Evolutionary conservation across 1,140 invertebrate genomes (phyloP).

Genomic region (Danaus plexippus): DNA sequence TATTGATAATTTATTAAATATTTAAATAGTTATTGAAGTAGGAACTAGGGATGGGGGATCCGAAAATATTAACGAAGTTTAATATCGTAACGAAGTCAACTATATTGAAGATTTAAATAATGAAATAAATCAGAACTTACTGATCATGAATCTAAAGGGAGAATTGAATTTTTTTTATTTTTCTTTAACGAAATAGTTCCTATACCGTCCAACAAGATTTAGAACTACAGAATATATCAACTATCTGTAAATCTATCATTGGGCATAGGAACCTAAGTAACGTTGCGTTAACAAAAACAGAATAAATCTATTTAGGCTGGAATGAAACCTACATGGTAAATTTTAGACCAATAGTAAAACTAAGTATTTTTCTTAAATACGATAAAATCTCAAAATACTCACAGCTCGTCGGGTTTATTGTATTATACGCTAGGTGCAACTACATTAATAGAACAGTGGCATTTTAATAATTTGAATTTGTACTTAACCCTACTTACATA

Average conservation of each 20-base stretch:
- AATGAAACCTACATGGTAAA: slow-evolving; percentile 60
- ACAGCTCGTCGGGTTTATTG: slow-evolving; percentile 71
- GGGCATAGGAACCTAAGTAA: slow-evolving; percentile 24
- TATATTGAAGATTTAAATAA: slow-evolving; percentile 18
- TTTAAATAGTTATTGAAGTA: slow-evolving; percentile 47
- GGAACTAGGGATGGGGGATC: slow-evolving; percentile 54
- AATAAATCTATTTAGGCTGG: slow-evolving; percentile 65
- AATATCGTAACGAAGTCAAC: slow-evolving; percentile 27
- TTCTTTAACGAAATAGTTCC: slow-evolving; percentile 16
- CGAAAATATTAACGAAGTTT: slow-evolving; percentile 30
- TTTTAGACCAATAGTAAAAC: slow-evolving; percentile 61
- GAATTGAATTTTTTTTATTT: slow-evolving; percentile 34
- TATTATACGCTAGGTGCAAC: slow-evolving; percentile 69
- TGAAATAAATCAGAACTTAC: slow-evolving; percentile 33
- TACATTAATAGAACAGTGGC: slow-evolving; percentile 71
- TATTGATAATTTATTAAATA: slow-evolving; percentile 46
- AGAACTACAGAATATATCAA: too few relatives aligned
- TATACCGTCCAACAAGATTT: too few relatives aligned
- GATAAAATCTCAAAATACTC: slow-evolving; percentile 72
- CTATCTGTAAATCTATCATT: too few relatives aligned
- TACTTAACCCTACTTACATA: slow-evolving; percentile 67
- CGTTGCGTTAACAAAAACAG: slow-evolving; percentile 45
- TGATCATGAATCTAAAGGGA: slow-evolving; percentile 33
- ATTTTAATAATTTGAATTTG: slow-evolving; percentile 71
- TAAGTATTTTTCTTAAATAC: slow-evolving; percentile 67